Evolutionary conservation across 2,888 invertebrate genomes (phyloP).

Genomic region (Parnassius orleans): DNA sequence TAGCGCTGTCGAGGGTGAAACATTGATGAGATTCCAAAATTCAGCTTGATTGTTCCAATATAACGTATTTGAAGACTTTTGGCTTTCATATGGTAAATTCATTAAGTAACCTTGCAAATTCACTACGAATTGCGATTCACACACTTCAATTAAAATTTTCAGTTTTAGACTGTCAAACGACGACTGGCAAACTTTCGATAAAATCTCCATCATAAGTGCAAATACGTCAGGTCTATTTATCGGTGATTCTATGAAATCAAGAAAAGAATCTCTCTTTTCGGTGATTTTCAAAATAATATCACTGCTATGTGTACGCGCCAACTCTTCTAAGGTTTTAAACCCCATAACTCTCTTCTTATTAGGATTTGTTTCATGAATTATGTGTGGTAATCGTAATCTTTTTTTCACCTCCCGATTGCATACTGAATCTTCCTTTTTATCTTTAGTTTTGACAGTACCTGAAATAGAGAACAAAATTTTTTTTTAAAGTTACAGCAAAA

Average conservation of each 20-base stretch:
- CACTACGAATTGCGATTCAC: conserved; percentile 55
- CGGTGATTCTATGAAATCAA: conserved; percentile 48
- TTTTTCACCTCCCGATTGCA: neutral
- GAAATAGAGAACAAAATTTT: neutral
- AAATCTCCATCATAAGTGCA: conserved; percentile 58
- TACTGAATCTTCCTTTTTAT: neutral
- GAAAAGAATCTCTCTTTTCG: conserved; percentile 50
- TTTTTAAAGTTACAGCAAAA: too few relatives aligned
- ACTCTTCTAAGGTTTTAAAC: conserved; percentile 52
- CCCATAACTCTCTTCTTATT: conserved; percentile 32
- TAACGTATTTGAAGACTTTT: conserved; percentile 38
- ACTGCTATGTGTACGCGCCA: conserved; percentile 49
- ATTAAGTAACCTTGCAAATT: conserved; percentile 53
- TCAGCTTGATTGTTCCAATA: conserved; percentile 59
- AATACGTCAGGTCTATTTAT: conserved; percentile 53
- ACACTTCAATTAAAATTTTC: conserved; percentile 53
- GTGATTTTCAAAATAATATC: conserved; percentile 56
- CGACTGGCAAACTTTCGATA: conserved; percentile 58
- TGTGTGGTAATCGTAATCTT: neutral
- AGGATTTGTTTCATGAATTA: neutral
- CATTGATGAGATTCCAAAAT: conserved; percentile 62
- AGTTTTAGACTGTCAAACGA: conserved; percentile 57
- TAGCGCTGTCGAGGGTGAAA: conserved; percentile 56
- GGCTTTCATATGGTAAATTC: conserved; percentile 51
- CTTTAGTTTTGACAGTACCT: neutral